Conservation (phyloP, 2,113 vertebrate genomes). For the Vombatus ursinus region DNA sequence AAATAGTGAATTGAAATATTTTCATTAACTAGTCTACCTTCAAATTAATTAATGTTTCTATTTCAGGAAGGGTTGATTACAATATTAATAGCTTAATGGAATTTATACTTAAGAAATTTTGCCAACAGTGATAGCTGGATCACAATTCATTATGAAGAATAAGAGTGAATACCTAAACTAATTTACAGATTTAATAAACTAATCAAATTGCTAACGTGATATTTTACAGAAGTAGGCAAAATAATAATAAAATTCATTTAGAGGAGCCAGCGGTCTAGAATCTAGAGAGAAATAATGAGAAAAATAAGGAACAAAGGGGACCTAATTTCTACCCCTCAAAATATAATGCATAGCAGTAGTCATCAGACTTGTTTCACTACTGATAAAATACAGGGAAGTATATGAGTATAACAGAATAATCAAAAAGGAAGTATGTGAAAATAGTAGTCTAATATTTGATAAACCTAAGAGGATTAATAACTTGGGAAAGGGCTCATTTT, state of each 20-base stretch:
- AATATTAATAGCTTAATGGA: conserved; percentile 57
- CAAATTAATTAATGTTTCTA: conserved; percentile 64
- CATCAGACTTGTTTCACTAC: not conserved
- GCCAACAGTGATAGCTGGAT: conserved; percentile 41
- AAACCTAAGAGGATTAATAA: not conserved
- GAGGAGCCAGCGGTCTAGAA: not conserved
- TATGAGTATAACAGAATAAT: not conserved
- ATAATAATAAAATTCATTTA: not conserved
- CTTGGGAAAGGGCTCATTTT: not conserved
- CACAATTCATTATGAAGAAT: conserved; percentile 44
- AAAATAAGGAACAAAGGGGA: not conserved
- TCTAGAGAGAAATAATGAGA: not conserved
- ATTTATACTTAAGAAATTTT: conserved; percentile 55
- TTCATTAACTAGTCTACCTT: conserved; percentile 61
- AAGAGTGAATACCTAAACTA: conserved; percentile 35
- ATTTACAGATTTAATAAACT: not conserved
- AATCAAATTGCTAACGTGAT: not conserved
- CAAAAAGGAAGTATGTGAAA: not conserved
- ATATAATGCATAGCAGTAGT: not conserved
- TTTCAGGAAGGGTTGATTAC: conserved; percentile 62
- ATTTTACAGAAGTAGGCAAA: not conserved
- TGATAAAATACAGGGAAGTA: not conserved
- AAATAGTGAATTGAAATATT: conserved; percentile 60
- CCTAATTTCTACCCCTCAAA: not conserved
- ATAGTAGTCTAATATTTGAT: not conserved